Percentiles rank a stretch among this genome's conserved stretches.
Conservation (phyloP, 1,140 invertebrate genomes). For the Drosophila fuyamai region DNA sequence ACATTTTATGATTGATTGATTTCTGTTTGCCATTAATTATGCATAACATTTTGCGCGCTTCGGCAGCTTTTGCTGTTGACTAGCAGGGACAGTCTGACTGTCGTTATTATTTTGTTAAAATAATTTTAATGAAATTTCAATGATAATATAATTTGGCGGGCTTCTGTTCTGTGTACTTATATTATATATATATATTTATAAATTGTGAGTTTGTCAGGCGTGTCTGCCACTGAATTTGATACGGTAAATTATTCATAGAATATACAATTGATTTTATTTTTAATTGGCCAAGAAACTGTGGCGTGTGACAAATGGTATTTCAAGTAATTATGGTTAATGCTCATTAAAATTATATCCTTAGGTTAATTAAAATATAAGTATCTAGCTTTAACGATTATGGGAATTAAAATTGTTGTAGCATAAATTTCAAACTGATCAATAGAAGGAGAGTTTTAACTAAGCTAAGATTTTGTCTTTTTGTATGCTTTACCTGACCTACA, state of each 20-base stretch:
- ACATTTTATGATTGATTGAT: conserved; percentile 81
- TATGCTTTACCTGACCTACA: not conserved
- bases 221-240: conserved; percentile 44
- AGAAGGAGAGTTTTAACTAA: no score
- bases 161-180: conserved; percentile 24
- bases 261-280: conserved; percentile 48
- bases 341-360: conserved; percentile 14
- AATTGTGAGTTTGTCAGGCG: conserved; percentile 8
- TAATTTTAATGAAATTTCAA: conserved; percentile 78
- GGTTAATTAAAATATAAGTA: conserved; percentile 19
- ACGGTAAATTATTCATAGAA: conserved; percentile 51
- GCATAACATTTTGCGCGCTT: conserved; percentile 77
- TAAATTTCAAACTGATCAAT: not conserved
- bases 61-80: conserved; percentile 51
- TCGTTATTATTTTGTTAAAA: conserved; percentile 67
- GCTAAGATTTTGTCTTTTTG: not conserved
- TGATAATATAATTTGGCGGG: conserved; percentile 42
- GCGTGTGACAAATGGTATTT: conserved; percentile 29
- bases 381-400: conserved; percentile 15
- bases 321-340: conserved; percentile 17
- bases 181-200: conserved; percentile 2
- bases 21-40: conserved; percentile 79
- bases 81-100: conserved; percentile 3
- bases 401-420: conserved; percentile 10
- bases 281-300: conserved; percentile 45